Conservation (phyloP, 2,797 vertebrate genomes). For the Clarias fuscus region DNA sequence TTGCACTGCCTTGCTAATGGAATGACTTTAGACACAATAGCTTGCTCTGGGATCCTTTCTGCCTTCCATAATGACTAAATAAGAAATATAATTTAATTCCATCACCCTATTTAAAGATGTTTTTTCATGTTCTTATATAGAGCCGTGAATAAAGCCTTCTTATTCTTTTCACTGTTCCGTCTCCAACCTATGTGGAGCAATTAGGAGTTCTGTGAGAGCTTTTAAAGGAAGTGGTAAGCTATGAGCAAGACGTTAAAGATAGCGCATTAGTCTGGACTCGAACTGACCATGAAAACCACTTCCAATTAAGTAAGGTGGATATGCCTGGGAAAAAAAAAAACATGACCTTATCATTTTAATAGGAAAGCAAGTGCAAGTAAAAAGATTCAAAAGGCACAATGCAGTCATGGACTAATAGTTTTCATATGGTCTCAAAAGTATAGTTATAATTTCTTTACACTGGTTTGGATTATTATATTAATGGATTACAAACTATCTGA, state of each 20-base stretch:
- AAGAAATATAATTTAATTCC: conserved; percentile 67
- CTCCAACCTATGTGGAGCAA: conserved; percentile 37
- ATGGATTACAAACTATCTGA: conserved; percentile 47
- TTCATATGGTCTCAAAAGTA: conserved; percentile 57
- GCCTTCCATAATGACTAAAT: conserved; percentile 57
- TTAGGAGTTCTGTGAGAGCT: conserved; percentile 47
- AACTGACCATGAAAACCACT: conserved; percentile 38
- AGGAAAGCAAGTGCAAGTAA: conserved; percentile 5
- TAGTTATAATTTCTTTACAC: conserved; percentile 64
- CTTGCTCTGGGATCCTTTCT: conserved; percentile 57
- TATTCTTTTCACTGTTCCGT: conserved; percentile 45
- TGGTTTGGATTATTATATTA: conserved; percentile 44
- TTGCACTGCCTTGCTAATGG: conserved; percentile 34
- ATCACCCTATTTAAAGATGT: conserved; percentile 62
- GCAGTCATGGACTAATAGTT: conserved; percentile 56
- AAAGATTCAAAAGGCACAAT: conserved; percentile 36
- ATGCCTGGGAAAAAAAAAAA: conserved; percentile 11
- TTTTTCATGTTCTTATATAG: conserved; percentile 51
- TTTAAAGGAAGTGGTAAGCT: conserved; percentile 49
- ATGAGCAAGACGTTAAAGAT: conserved; percentile 39
- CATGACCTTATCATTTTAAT: conserved; percentile 38
- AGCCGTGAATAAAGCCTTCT: conserved; percentile 32
- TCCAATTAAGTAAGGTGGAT: conserved; percentile 34
- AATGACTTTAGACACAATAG: conserved; percentile 50
- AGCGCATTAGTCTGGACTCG: conserved; percentile 29